These are phyloP conservation scores for Pachymerium ferrugineum DNA, from an alignment of 2,888 invertebrate genomes.

Conservation along the genomic window DNA sequence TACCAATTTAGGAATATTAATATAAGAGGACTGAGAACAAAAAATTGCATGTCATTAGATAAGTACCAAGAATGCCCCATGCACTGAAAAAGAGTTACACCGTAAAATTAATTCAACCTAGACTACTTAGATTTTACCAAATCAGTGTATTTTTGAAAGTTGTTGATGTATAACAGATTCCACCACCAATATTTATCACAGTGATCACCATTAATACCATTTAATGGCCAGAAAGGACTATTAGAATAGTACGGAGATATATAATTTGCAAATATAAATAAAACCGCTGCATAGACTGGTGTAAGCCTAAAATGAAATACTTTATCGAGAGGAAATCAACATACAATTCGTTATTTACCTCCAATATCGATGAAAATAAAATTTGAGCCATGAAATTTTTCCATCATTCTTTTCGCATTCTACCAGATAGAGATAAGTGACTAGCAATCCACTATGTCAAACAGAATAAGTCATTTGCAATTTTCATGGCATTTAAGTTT, in stretches of 20 bases:
- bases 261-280: constrained; percentile 1
- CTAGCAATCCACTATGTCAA: not conserved
- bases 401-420: not conserved
- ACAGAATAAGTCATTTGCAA: not conserved
- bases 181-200: not conserved
- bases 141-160: not conserved
- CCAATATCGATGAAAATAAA: not conserved
- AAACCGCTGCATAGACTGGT: not conserved
- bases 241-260: constrained; percentile 30
- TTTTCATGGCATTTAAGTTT: not conserved
- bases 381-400: not conserved
- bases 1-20: constrained; percentile 31
- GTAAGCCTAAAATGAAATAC: constrained; percentile 29
- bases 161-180: not conserved
- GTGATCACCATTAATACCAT: not conserved
- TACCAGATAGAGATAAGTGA: not conserved
- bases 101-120: not conserved
- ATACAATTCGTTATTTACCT: not conserved
- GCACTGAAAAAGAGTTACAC: not conserved
- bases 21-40: constrained; percentile 29
- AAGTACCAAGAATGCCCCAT: constrained; percentile 36
- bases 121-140: not conserved
- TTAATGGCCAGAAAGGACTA: not conserved
- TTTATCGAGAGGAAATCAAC: not conserved
- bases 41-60: constrained; percentile 35